Evolutionary conservation across 2,888 invertebrate genomes (phyloP).

Genomic region (Agrenia bidenticulata): DNA sequence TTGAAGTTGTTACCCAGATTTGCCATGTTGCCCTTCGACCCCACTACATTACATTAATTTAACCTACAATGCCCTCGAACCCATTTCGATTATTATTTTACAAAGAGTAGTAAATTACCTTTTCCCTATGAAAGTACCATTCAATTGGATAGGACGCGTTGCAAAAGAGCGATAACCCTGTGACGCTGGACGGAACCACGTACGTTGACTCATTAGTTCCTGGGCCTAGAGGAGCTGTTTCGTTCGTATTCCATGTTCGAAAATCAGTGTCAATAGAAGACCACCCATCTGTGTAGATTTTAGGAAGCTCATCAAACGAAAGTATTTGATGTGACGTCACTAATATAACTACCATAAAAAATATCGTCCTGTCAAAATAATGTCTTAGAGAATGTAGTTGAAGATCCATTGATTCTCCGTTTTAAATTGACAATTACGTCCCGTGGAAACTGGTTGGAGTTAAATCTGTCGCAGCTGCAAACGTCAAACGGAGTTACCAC

Average conservation of each 20-base stretch:
- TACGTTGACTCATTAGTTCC: neutral
- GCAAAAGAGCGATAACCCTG: conserved; percentile 32
- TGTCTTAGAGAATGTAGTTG: too few relatives aligned
- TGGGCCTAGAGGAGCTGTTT: conserved; percentile 16
- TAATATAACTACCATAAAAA: too few relatives aligned
- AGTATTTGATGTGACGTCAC: neutral
- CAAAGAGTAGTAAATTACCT: neutral
- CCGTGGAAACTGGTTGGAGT: too few relatives aligned
- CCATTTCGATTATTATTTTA: too few relatives aligned
- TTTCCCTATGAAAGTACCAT: conserved; percentile 40
- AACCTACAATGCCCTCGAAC: too few relatives aligned
- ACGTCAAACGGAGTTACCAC: too few relatives aligned
- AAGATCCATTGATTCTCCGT: too few relatives aligned
- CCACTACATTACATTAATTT: conserved; percentile 15
- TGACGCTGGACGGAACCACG: conserved; percentile 20
- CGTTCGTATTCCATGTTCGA: conserved; percentile 25
- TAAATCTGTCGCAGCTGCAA: too few relatives aligned
- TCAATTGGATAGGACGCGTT: conserved; percentile 39
- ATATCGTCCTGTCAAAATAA: too few relatives aligned
- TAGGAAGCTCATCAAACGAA: conserved; percentile 15
- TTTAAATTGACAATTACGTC: too few relatives aligned
- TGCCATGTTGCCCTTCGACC: conserved; percentile 25
- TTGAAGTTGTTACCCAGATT: conserved; percentile 26
- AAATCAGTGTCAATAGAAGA: conserved; percentile 23
- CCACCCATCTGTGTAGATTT: conserved; percentile 32